Conservation (phyloP, 2,888 invertebrate genomes). For the Rhogogaster chlorosoma region DNA sequence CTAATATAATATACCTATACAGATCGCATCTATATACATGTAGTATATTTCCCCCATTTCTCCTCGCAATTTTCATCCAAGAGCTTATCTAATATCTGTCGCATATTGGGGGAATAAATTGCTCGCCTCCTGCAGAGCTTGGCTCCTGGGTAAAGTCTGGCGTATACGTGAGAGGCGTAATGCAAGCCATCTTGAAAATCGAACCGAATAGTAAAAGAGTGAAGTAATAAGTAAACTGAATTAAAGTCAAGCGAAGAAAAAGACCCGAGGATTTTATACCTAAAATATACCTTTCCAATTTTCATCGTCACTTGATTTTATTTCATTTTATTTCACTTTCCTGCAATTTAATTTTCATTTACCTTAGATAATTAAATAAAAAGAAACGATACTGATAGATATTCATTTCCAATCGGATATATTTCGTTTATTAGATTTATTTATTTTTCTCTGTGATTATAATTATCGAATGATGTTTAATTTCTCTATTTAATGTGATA, state of each 20-base stretch:
- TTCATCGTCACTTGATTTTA: not conserved
- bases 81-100: conserved; percentile 34
- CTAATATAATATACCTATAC: not conserved
- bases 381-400: not conserved
- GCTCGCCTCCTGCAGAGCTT: not conserved
- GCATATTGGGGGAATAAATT: conserved; percentile 20
- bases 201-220: conserved; percentile 1
- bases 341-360: not conserved
- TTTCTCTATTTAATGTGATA: not conserved
- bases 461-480: not conserved
- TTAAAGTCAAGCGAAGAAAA: not conserved
- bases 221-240: not conserved
- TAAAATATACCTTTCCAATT: not conserved
- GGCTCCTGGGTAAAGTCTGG: conserved; percentile 10
- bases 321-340: not conserved
- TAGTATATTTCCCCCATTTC: not conserved
- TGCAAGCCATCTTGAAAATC: not conserved
- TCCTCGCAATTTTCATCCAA: not conserved
- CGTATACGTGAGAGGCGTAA: not conserved
- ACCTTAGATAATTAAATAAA: not conserved
- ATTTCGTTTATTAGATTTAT: not conserved
- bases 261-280: not conserved
- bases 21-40: not conserved
- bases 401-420: not conserved
- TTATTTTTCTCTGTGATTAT: not conserved